phyloP scores from a whole-genome alignment of 2,797 vertebrate genomes.

The Microhierax caerulescens region DNA sequence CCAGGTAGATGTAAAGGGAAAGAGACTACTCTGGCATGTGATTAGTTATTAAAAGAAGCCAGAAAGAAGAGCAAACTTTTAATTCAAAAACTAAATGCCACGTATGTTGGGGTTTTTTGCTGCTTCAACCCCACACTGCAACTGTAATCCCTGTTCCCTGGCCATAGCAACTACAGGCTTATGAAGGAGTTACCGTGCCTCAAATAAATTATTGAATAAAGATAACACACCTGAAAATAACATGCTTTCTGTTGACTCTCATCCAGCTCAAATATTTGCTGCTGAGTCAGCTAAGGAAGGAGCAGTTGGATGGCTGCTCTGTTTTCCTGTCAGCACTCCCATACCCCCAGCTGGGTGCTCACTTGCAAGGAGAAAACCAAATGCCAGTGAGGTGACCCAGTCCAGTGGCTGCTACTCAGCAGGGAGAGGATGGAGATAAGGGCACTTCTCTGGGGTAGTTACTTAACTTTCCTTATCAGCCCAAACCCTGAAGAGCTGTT shows the following conservation, averaged over 20 bases:
- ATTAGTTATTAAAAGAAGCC: not conserved
- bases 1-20: not conserved
- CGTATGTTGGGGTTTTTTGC: not conserved
- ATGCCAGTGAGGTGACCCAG: not conserved
- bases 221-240: not conserved
- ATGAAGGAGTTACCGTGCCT: not conserved
- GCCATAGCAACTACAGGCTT: not conserved
- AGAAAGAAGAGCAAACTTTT: not conserved
- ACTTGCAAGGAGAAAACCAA: not conserved
- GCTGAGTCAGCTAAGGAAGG: not conserved
- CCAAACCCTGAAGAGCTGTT: not conserved
- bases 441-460: not conserved
- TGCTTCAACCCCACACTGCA: not conserved
- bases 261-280: slow-evolving; percentile 17
- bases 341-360: not conserved
- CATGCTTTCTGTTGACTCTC: not conserved
- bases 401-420: accelerated
- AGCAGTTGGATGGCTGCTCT: not conserved
- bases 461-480: not conserved
- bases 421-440: not conserved
- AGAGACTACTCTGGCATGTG: not conserved
- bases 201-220: not conserved
- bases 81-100: not conserved
- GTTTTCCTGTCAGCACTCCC: not conserved
- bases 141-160: not conserved